phyloP scores from a whole-genome alignment of 1,140 invertebrate genomes.

The Lamellibrachia luymesi region DNA sequence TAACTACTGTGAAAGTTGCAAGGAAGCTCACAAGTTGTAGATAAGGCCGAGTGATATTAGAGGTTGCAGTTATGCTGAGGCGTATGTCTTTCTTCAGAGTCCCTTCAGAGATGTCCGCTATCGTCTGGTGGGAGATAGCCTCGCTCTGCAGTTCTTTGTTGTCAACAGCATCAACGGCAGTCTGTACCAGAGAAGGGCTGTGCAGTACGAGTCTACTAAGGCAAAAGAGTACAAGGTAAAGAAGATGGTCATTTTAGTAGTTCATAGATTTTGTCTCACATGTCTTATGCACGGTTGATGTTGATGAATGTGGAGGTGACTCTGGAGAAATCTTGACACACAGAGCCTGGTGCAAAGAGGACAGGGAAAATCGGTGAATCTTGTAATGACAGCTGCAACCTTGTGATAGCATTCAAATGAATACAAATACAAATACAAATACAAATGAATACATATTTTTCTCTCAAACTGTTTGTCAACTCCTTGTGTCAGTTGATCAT shows the following conservation, averaged over 20 bases:
- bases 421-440: constrained; percentile 7
- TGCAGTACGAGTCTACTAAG: constrained; percentile 2
- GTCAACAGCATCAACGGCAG: constrained; percentile 31
- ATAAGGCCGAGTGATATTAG: background rate
- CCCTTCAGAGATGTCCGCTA: constrained; percentile 38
- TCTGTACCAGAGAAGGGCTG: constrained; percentile 22
- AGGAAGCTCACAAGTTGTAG: background rate
- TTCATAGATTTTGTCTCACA: no score
- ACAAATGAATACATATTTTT: background rate
- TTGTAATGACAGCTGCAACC: no score
- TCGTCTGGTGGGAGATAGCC: constrained; percentile 30
- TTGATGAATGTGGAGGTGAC: no score
- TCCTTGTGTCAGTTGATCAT: background rate
- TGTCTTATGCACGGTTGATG: no score
- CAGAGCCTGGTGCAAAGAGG: no score
- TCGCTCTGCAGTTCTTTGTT: constrained; percentile 34
- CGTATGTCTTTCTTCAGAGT: constrained; percentile 24
- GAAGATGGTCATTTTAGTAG: background rate
- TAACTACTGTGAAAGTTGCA: background rate
- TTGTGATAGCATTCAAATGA: no score
- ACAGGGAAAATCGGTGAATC: no score
- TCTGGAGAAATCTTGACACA: no score
- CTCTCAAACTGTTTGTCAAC: background rate
- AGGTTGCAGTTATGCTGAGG: background rate
- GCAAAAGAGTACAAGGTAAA: constrained; percentile 19